Conservation (phyloP, 2,797 vertebrate species). For the Rhabdophis nuchalis region DNA sequence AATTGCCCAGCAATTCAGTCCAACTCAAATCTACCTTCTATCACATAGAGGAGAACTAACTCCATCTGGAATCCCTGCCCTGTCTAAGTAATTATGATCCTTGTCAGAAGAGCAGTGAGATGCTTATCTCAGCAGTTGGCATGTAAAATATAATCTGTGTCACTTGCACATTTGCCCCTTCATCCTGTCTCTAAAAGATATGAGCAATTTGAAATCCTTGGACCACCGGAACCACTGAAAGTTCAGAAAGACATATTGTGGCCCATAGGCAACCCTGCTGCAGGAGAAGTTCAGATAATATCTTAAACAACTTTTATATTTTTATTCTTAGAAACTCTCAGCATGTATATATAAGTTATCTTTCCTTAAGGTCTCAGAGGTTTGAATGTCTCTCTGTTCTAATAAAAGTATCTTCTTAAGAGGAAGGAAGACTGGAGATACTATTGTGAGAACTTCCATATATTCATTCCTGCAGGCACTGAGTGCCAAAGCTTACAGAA, state of each 20-base stretch:
- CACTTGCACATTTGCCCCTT: background rate
- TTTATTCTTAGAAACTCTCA: background rate
- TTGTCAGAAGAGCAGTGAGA: background rate
- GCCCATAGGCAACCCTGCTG: background rate
- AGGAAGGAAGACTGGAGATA: background rate
- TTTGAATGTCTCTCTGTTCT: background rate
- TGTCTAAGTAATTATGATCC: background rate
- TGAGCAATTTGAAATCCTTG: background rate
- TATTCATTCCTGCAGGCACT: background rate
- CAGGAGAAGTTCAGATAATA: background rate
- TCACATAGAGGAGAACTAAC: background rate
- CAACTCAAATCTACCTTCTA: background rate
- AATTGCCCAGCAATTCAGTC: background rate
- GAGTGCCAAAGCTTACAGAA: background rate
- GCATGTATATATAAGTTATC: background rate
- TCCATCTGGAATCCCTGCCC: background rate
- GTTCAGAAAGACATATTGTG: background rate
- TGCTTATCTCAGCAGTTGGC: background rate
- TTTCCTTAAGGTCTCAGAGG: background rate
- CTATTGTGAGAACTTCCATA: background rate
- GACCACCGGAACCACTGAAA: background rate
- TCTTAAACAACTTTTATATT: background rate
- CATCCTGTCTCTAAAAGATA: background rate
- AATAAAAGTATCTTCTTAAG: background rate
- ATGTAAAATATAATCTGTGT: background rate